Percentiles rank a stretch among this genome's conserved stretches.
These are phyloP conservation scores for Therioaphis trifolii DNA, from an alignment of 2,888 invertebrate species.

Conservation along the genomic window DNA sequence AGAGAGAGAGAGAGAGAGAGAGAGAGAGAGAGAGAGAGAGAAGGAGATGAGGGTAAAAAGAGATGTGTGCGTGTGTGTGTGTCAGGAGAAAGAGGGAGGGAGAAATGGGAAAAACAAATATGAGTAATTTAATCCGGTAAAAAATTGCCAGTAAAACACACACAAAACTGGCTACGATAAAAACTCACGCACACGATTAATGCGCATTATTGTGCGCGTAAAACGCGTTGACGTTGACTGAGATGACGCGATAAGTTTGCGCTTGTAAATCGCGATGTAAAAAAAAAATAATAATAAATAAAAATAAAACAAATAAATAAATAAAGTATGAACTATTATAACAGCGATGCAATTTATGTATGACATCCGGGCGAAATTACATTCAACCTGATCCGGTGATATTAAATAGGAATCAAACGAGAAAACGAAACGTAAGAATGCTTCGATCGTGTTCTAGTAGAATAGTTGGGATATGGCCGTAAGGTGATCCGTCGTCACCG, in stretches of 20 bases:
- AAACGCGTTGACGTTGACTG: slow-evolving; percentile 50
- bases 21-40: too few relatives aligned
- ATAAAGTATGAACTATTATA: slow-evolving; percentile 23
- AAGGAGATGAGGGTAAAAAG: too few relatives aligned
- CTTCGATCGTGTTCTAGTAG: too few relatives aligned
- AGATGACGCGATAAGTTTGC: slow-evolving; percentile 54
- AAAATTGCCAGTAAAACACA: slow-evolving; percentile 42
- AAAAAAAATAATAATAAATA: background rate
- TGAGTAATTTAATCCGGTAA: slow-evolving; percentile 52
- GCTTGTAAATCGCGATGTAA: slow-evolving; percentile 37
- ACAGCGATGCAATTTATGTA: background rate
- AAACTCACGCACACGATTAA: slow-evolving; percentile 41
- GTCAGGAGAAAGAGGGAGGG: too few relatives aligned
- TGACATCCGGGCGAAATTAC: background rate
- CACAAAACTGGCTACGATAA: slow-evolving; percentile 17
- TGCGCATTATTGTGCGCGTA: slow-evolving; percentile 17
- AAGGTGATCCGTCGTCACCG: too few relatives aligned
- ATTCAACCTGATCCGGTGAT: background rate
- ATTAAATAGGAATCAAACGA: background rate
- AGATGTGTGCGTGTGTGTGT: too few relatives aligned
- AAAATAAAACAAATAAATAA: background rate
- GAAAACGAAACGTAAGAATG: background rate
- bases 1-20: too few relatives aligned
- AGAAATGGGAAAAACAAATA: background rate
- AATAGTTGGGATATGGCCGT: too few relatives aligned